Evolutionary conservation across 2,797 vertebrate genomes (phyloP).

Genomic region (Chelon labrosus): DNA sequence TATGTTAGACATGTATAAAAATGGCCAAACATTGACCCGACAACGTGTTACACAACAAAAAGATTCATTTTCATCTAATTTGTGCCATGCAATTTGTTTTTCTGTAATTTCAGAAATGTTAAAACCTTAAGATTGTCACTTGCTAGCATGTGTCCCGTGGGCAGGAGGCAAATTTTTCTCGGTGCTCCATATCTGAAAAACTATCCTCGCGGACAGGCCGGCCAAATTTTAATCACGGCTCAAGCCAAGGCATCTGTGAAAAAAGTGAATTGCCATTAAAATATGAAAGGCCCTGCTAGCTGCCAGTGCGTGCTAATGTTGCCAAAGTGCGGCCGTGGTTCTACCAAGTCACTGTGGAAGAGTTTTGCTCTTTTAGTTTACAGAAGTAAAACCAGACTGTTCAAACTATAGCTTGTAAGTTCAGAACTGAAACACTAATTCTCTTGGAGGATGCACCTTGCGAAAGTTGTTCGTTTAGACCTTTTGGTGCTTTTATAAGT

Average conservation of each 20-base stretch:
- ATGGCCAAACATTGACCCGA: background rate
- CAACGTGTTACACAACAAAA: background rate
- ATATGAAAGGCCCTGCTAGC: constrained; percentile 26
- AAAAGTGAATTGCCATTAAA: constrained; percentile 35
- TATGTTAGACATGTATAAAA: background rate
- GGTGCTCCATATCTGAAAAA: constrained; percentile 17
- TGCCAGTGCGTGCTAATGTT: constrained; percentile 33
- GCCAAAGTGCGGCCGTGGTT: constrained; percentile 35
- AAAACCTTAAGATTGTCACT: constrained; percentile 1
- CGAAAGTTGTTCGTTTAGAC: constrained; percentile 14
- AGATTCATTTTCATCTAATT: background rate
- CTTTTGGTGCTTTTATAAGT: constrained; percentile 18
- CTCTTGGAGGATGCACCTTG: constrained; percentile 5
- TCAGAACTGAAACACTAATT: constrained; percentile 16
- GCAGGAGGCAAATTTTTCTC: constrained; percentile 22
- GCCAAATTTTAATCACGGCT: constrained; percentile 36
- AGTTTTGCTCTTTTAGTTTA: constrained; percentile 43
- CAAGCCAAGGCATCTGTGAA: constrained; percentile 49
- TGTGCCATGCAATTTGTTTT: background rate
- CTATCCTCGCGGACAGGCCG: background rate
- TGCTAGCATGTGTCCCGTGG: constrained; percentile 17
- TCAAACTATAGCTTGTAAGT: constrained; percentile 20
- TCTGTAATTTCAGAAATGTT: background rate
- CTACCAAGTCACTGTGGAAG: constrained; percentile 2
- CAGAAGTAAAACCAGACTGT: constrained; percentile 24